Evolutionary conservation across 1,140 invertebrate species (phyloP), one percentile per base, ranked within the genome.

Genomic region (Drosophila sproati): DNA sequence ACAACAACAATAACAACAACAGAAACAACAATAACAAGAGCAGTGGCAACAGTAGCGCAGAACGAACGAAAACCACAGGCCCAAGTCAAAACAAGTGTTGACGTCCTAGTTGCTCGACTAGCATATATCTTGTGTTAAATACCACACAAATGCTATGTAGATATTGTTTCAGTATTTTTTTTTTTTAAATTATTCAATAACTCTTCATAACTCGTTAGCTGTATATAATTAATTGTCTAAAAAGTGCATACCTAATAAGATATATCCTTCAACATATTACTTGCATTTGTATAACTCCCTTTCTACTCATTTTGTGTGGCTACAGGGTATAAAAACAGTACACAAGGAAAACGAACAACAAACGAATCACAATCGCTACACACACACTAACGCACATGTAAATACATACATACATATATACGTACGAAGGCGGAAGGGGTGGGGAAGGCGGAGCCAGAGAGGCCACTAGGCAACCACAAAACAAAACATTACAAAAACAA

Each of bases 401-500:
- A 6, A n/a, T 12, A 7, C 12, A 4, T 43, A 43, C 10, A n/a
- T 0, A 48, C 20, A 48, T 48, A 48, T n/a, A 43, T n/a, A 43
- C 10, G 3, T 43, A n/a, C 3, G 39, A n/a, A 43, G n/a, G n/a
- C 10, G 8, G 3, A n/a, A 32, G 5, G 50, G 34, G 31, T 43
- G 28, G 31, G 56, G 37, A 45, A 41, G 10, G 41, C 41, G n/a
- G n/a, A 43, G 20, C 31, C 34, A 48, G 57, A 47, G 39, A 35
- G 57, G 57, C 54, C 80, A 80, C 64, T 56, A 69, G 66, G 70
- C 70, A 88, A 86, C 80, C 82, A 76, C 74, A 86, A 80, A 82
- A 72, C 77, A 82, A 85, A 85, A 85, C 82, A 73, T 74, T 61
- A 82, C 79, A 82, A 77, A 43, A 86, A 67, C 51, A 67, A 43